Evolutionary conservation across 2,113 vertebrate species (phyloP).

Genomic region (Psammodynastes pulverulentus): DNA sequence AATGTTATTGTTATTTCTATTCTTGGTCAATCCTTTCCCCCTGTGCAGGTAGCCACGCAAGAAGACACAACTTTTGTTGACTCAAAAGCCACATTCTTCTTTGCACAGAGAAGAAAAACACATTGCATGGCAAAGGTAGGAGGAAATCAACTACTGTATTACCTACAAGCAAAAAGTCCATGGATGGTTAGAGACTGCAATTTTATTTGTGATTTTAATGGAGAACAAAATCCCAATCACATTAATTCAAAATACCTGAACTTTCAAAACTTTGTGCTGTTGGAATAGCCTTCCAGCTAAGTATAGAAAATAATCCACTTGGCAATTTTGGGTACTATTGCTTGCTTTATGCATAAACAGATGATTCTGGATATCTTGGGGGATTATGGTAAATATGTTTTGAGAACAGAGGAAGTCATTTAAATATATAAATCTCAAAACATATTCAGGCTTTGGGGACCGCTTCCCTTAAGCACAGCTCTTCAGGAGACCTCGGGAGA

Average conservation of each 20-base stretch:
- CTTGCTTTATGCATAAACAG: slow-evolving; percentile 3
- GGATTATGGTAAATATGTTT: slow-evolving; percentile 7
- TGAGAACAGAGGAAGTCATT: slow-evolving; percentile 19
- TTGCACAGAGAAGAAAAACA: background rate
- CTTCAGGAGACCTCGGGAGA: background rate
- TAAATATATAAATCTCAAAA: slow-evolving; percentile 11
- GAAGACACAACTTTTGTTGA: background rate
- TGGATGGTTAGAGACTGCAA: background rate
- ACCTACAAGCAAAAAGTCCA: background rate
- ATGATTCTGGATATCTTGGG: slow-evolving; percentile 6
- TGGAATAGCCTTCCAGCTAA: slow-evolving; percentile 20
- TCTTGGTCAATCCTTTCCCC: background rate
- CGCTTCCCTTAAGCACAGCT: background rate
- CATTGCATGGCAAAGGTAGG: background rate
- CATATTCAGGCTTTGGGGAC: background rate
- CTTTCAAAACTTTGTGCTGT: slow-evolving; percentile 8
- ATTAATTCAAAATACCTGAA: slow-evolving; percentile 7
- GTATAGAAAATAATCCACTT: slow-evolving; percentile 14
- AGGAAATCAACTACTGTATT: background rate
- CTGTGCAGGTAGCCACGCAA: background rate
- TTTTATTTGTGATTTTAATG: slow-evolving; percentile 7
- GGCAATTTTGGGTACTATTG: slow-evolving; percentile 2
- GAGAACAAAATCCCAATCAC: background rate
- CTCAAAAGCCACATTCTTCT: background rate
- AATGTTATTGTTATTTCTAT: background rate